Conservation (phyloP, 2,113 vertebrate genomes). For the Ceyx melanurus region DNA sequence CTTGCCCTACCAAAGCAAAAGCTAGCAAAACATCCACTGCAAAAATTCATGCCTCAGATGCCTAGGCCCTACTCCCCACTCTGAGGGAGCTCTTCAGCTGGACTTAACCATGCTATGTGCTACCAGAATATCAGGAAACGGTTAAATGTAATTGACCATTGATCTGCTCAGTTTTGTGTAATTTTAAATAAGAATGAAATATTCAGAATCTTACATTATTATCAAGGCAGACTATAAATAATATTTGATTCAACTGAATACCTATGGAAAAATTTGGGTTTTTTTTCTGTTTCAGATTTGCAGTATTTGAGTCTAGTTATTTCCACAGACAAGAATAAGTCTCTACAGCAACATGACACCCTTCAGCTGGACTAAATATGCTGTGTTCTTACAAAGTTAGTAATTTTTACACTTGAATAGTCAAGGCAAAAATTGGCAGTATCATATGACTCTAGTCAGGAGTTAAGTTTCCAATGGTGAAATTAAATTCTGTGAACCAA, state of each 20-base stretch:
- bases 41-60: background rate
- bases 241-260: background rate
- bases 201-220: background rate
- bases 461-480: conserved; percentile 48
- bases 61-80: background rate
- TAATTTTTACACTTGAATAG: conserved; percentile 22
- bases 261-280: background rate
- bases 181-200: background rate
- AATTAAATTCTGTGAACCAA: conserved; percentile 9
- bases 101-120: background rate
- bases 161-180: background rate
- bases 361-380: background rate
- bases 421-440: conserved; percentile 43
- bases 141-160: background rate
- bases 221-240: background rate
- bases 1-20: background rate
- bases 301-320: background rate
- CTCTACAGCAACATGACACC: background rate
- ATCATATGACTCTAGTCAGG: conserved; percentile 5
- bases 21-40: background rate
- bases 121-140: background rate
- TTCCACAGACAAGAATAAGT: conserved; percentile 17
- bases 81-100: background rate
- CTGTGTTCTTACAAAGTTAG: conserved; percentile 15
- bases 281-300: background rate